phyloP scores from a whole-genome alignment of 2,797 vertebrate genomes.

The Tolypeutes matacus region DNA sequence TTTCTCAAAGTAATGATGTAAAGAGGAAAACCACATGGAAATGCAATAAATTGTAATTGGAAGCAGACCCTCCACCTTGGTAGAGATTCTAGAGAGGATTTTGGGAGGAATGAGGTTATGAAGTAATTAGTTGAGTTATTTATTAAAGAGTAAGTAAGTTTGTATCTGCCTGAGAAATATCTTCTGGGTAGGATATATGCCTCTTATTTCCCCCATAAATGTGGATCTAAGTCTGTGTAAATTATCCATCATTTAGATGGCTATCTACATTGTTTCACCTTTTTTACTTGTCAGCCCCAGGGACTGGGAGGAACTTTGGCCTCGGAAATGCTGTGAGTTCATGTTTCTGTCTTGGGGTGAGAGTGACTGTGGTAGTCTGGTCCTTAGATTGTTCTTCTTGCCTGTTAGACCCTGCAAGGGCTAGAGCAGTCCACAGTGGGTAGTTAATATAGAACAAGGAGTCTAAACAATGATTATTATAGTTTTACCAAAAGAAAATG shows the following conservation, averaged over 20 bases:
- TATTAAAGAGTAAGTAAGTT: neutral
- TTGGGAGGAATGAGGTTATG: neutral
- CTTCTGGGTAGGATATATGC: neutral
- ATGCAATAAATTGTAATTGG: neutral
- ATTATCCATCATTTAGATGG: neutral
- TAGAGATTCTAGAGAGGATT: neutral
- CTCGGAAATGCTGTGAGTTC: neutral
- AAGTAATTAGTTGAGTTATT: neutral
- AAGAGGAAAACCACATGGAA: neutral
- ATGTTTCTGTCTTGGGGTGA: neutral
- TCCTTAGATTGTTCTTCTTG: neutral
- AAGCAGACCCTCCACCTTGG: neutral
- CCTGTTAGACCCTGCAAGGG: accelerated
- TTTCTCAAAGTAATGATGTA: neutral
- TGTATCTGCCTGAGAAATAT: neutral
- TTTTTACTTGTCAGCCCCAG: neutral
- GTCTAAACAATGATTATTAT: neutral
- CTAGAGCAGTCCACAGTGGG: neutral
- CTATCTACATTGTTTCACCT: neutral
- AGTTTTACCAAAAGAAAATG: neutral
- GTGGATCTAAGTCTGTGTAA: neutral
- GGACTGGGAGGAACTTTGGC: neutral
- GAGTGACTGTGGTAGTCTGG: neutral
- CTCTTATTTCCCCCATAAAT: neutral
- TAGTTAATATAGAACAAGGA: neutral